Evolutionary conservation across 1,140 invertebrate genomes (phyloP).

Genomic region (Bilobella aurantiaca): DNA sequence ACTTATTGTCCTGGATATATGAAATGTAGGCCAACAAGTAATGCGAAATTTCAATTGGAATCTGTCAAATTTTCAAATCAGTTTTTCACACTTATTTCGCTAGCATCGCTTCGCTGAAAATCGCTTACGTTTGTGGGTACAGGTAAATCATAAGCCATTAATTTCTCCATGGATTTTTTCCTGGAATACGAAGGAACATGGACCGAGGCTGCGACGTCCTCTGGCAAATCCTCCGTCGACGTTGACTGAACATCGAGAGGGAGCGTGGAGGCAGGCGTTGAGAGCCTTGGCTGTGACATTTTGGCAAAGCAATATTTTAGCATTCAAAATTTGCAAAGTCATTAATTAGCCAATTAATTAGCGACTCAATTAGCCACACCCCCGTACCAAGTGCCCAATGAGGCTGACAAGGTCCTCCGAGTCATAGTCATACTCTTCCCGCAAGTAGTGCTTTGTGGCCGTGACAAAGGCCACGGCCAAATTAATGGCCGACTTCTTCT

Average conservation of each 20-base stretch:
- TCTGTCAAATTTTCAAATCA: conserved; percentile 1
- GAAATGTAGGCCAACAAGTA: conserved; percentile 8
- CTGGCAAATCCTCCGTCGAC: conserved; percentile 12
- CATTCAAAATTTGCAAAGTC: neutral
- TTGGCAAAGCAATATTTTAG: too few species aligned
- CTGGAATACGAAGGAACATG: neutral
- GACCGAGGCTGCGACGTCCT: too few species aligned
- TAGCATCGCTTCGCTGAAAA: neutral
- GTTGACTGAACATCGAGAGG: neutral
- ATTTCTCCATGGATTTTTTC: neutral
- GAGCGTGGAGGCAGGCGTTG: neutral
- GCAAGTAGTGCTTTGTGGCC: conserved; percentile 8
- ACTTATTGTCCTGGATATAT: neutral
- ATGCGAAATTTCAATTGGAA: conserved; percentile 19
- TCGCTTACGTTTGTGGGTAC: neutral
- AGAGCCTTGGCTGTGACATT: neutral
- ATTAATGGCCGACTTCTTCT: conserved; percentile 12
- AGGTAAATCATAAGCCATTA: neutral
- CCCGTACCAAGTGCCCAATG: conserved; percentile 7
- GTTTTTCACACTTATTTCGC: neutral
- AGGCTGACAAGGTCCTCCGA: conserved; percentile 15
- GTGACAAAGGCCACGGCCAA: conserved; percentile 6
- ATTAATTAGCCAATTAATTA: neutral
- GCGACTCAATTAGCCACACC: neutral
- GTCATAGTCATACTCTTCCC: conserved; percentile 13